Evolutionary conservation across 2,797 vertebrate genomes (phyloP).

Genomic region (Emydoidea blandingii): DNA sequence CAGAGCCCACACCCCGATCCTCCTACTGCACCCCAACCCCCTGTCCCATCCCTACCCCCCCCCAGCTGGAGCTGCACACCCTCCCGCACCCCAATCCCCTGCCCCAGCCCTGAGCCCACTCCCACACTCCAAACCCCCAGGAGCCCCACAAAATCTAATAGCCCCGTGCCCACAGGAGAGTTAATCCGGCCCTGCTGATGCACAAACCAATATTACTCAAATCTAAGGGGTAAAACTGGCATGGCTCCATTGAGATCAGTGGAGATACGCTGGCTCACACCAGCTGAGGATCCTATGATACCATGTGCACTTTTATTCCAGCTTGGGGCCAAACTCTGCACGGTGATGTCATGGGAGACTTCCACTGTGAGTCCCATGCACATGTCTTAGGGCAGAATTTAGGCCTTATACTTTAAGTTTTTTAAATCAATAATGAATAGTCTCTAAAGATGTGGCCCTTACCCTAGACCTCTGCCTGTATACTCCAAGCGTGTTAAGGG

Average conservation of each 20-base stretch:
- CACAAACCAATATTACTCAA: background rate
- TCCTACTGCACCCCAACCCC: too few species aligned
- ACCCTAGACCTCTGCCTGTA: background rate
- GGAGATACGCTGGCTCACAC: background rate
- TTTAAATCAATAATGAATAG: background rate
- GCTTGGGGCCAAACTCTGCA: background rate
- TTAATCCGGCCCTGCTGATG: background rate
- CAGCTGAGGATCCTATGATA: background rate
- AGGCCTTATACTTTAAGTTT: background rate
- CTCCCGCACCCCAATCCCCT: too few species aligned
- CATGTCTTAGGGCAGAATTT: background rate
- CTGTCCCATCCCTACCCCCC: too few species aligned
- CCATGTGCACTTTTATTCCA: background rate
- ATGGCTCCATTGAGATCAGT: background rate
- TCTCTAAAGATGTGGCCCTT: background rate
- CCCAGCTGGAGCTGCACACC: too few species aligned
- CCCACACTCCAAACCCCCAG: too few species aligned
- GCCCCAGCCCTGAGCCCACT: too few species aligned
- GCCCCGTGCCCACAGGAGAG: too few species aligned
- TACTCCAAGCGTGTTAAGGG: background rate
- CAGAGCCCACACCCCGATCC: too few species aligned
- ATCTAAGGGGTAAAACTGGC: background rate
- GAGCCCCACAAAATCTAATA: too few species aligned
- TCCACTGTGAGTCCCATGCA: background rate
- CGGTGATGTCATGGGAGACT: background rate